Evolutionary conservation across 2,888 invertebrate species (phyloP), one percentile per base, ranked within the genome.

Genomic region (Clunio marinus): DNA sequence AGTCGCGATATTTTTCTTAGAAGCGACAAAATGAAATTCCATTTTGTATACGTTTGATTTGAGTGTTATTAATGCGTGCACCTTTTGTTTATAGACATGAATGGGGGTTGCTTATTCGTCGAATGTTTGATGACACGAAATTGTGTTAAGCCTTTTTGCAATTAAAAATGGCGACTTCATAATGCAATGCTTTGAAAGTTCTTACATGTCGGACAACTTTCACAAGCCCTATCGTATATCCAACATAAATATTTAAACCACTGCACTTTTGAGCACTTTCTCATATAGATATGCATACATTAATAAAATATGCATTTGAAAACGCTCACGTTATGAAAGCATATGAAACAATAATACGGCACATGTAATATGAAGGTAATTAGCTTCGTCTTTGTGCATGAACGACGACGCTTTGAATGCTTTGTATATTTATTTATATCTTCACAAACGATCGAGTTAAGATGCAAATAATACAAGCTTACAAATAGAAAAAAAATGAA

Each of bases 21-120:
- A 63, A 63, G 63, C 63, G 63, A 41, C 45, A 63, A 63, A 63
- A 63, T 45, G 37, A 63, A 63, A 63, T 63, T 63, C 63, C 63
- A 20, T 45, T 45, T 45, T 45, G 3, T 17, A 22, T 51, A 17
- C 51, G 15, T 13, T 41, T 41, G 41, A 41, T 41, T n/a, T n/a
- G 41, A 41, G 41, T 15, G 41, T 41, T 41, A 15, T n/a, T n/a
- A 15, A 41, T 15, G 41, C 15, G 41, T 41, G 41, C 41, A 41
- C 41, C 41, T 41, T 41, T 5, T 15, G 2, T 5, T 10, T 5
- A 32, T 10, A 32, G 32, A 10, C 41, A 15, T 2, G 10, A 41
- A 41, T 41, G 41, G 41, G 41, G 41, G 41, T 41, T 41, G 41
- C 41, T 41, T 41, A 41, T 41, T 41, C 41, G 41, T n/a, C 41